A percentile compares a stretch with the other conserved stretches of the same genome.
Evolutionary conservation across 2,113 vertebrate species (phyloP).

Genomic region (Nycticebus coucang): DNA sequence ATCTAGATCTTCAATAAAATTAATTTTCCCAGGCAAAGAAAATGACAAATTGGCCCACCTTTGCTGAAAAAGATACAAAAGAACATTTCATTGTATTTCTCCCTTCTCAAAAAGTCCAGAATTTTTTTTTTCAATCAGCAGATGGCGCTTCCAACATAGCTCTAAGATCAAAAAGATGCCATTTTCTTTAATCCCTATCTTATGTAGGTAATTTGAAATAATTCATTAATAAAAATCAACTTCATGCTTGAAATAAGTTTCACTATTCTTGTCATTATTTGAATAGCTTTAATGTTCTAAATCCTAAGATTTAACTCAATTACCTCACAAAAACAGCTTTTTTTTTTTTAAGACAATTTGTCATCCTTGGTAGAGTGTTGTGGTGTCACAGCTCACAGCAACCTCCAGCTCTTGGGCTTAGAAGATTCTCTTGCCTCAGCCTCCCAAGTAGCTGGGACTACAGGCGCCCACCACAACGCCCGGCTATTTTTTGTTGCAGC

Average conservation of each 20-base stretch:
- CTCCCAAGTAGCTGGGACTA: too few relatives aligned
- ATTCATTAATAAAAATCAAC: neutral
- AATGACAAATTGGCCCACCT: neutral
- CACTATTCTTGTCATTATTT: neutral
- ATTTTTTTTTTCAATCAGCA: conserved; percentile 27
- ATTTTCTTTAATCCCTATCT: neutral
- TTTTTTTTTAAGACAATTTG: neutral
- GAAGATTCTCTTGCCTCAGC: too few relatives aligned
- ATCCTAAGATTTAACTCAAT: neutral
- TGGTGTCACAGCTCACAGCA: too few relatives aligned
- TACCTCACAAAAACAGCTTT: neutral
- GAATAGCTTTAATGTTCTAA: neutral
- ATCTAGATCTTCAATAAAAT: neutral
- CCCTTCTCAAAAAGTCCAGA: neutral
- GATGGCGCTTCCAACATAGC: conserved; percentile 35
- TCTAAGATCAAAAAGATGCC: neutral
- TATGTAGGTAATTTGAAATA: neutral
- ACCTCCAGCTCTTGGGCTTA: too few relatives aligned
- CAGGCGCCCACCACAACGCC: too few relatives aligned
- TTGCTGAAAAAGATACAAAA: neutral
- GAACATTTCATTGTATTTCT: neutral
- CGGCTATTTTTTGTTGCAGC: too few relatives aligned
- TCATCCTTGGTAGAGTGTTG: too few relatives aligned
- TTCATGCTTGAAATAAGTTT: neutral
- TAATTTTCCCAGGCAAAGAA: conserved; percentile 24